Evolutionary conservation across 1,140 invertebrate genomes (phyloP).

Genomic region (Orussus abietinus): DNA sequence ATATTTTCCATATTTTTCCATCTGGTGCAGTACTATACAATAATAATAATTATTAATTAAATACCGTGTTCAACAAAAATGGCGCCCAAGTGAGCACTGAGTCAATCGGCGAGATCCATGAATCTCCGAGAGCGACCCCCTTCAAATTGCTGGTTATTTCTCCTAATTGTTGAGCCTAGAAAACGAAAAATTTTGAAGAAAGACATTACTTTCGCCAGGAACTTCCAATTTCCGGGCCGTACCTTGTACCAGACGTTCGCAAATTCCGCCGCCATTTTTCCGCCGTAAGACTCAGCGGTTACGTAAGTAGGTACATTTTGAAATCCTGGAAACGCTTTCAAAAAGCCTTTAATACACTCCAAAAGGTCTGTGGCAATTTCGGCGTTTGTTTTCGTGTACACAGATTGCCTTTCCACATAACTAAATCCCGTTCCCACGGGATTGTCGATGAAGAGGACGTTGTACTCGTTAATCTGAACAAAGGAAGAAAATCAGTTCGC

Average conservation of each 20-base stretch:
- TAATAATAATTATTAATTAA: constrained; percentile 8
- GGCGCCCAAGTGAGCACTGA: constrained; percentile 76
- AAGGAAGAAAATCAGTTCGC: constrained; percentile 7
- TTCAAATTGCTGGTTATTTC: constrained; percentile 68
- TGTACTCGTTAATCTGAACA: constrained; percentile 66
- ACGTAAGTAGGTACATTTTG: constrained; percentile 72
- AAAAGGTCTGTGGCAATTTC: constrained; percentile 79
- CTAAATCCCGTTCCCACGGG: constrained; percentile 87
- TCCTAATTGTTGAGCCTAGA: constrained; percentile 62
- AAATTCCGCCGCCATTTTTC: constrained; percentile 85
- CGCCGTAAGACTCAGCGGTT: constrained; percentile 82
- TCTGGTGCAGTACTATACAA: too few relatives aligned
- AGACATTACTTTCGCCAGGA: too few relatives aligned
- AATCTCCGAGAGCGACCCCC: constrained; percentile 77
- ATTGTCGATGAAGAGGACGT: constrained; percentile 83
- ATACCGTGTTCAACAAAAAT: constrained; percentile 65
- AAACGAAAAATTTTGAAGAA: constrained; percentile 26
- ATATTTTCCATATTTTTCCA: too few relatives aligned
- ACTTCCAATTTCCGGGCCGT: constrained; percentile 26
- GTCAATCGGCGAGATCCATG: constrained; percentile 83
- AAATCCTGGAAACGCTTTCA: constrained; percentile 62
- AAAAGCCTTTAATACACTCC: constrained; percentile 64
- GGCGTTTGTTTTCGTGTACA: constrained; percentile 61
- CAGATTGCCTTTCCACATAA: constrained; percentile 63
- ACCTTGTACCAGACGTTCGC: constrained; percentile 61